Conservation (phyloP, 2,797 vertebrate genomes). For the Sebastolobus altivelis region DNA sequence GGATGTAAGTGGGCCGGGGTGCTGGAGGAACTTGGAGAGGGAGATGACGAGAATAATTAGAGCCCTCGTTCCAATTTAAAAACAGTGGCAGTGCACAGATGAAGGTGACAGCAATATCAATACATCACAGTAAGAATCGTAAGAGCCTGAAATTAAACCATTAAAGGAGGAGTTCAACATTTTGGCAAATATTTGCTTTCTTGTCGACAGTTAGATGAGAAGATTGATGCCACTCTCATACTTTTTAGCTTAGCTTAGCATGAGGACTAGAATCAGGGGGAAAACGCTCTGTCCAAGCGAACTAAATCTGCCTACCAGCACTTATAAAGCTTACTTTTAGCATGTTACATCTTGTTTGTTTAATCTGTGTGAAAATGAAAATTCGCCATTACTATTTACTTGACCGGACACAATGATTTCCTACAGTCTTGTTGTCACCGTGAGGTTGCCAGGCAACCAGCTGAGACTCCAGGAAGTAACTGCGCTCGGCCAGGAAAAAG, state of each 20-base stretch:
- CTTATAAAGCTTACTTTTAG: not conserved
- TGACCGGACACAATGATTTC: not conserved
- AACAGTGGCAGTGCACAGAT: slow-evolving; percentile 25
- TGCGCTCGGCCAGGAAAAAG: not conserved
- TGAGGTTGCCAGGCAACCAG: not conserved
- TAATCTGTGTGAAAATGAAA: not conserved
- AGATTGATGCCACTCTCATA: not conserved
- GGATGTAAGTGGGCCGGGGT: slow-evolving; percentile 30
- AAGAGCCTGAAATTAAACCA: not conserved
- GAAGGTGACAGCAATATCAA: slow-evolving; percentile 32
- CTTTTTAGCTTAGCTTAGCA: not conserved
- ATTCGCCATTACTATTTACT: not conserved
- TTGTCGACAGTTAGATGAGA: not conserved
- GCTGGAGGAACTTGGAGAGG: slow-evolving; percentile 24
- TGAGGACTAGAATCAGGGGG: not conserved
- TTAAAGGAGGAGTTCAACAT: not conserved
- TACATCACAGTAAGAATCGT: not conserved
- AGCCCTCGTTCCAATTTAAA: slow-evolving; percentile 26
- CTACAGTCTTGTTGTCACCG: not conserved
- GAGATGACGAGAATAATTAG: slow-evolving; percentile 25
- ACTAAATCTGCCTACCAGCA: not conserved
- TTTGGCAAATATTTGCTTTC: not conserved
- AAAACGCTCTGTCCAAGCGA: not conserved
- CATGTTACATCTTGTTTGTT: not conserved
- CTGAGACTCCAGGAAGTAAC: not conserved